Percentiles rank a stretch among this genome's conserved stretches.
phyloP scores from a whole-genome alignment of 2,797 vertebrate species.

The Muscicapa comitata region DNA sequence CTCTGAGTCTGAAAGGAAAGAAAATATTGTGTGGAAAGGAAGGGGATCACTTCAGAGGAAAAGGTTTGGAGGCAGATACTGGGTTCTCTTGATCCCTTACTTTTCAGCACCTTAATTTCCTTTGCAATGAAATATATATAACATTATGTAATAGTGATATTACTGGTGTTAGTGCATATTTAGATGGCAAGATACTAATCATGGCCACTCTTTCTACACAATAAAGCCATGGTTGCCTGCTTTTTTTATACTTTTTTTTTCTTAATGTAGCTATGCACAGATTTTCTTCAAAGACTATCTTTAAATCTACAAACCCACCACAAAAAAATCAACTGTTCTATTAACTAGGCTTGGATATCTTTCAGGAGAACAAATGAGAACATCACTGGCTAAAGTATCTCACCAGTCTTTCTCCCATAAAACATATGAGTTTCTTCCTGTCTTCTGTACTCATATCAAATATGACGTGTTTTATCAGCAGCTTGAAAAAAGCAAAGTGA shows the following conservation, averaged over 20 bases:
- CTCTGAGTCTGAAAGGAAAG: neutral
- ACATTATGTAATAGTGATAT: neutral
- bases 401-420: neutral
- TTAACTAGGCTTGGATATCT: neutral
- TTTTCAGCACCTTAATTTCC: neutral
- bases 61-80: neutral
- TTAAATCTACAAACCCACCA: neutral
- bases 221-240: neutral
- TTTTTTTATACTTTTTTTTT: too few species aligned
- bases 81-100: neutral
- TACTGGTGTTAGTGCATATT: neutral
- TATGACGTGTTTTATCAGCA: neutral
- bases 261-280: neutral
- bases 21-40: neutral
- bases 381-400: neutral
- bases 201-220: neutral
- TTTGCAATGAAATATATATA: neutral
- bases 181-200: neutral
- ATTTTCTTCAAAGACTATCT: neutral
- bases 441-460: neutral
- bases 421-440: neutral
- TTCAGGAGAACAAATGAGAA: neutral
- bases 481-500: neutral
- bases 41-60: neutral
- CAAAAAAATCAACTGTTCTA: constrained; percentile 4